Evolutionary conservation across 2,888 invertebrate genomes (phyloP).

Genomic region (Meghimatium bilineatum): DNA sequence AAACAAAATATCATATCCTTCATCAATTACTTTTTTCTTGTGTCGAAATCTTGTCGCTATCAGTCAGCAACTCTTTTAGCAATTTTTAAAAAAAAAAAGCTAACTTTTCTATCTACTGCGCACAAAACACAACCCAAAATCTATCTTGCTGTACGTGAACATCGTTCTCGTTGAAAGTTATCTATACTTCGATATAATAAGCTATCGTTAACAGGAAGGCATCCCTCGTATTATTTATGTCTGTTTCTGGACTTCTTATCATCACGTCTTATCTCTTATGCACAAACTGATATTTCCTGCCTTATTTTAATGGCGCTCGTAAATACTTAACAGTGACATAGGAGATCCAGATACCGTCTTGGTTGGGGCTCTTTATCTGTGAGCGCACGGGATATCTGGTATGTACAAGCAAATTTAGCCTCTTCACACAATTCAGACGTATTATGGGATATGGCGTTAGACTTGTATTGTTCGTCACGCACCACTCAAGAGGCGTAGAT

Average conservation of each 20-base stretch:
- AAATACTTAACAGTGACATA: not conserved
- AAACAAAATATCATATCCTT: too few relatives aligned
- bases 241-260: not conserved
- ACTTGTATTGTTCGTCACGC: too few relatives aligned
- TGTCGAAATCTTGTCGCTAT: too few relatives aligned
- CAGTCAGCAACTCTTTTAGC: too few relatives aligned
- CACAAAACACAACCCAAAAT: not conserved
- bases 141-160: not conserved
- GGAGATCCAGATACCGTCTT: not conserved
- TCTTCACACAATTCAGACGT: too few relatives aligned
- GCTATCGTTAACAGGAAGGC: not conserved
- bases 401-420: too few relatives aligned
- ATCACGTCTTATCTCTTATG: not conserved
- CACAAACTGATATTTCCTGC: not conserved
- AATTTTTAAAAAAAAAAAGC: too few relatives aligned
- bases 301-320: too few relatives aligned
- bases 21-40: too few relatives aligned
- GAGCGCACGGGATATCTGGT: too few relatives aligned
- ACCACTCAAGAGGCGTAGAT: too few relatives aligned
- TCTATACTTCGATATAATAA: not conserved
- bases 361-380: not conserved
- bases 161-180: not conserved
- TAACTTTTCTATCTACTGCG: not conserved
- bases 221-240: constrained; percentile 1
- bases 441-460: too few relatives aligned